Conservation (phyloP, 2,113 vertebrate genomes). For the Tiliqua scincoides region DNA sequence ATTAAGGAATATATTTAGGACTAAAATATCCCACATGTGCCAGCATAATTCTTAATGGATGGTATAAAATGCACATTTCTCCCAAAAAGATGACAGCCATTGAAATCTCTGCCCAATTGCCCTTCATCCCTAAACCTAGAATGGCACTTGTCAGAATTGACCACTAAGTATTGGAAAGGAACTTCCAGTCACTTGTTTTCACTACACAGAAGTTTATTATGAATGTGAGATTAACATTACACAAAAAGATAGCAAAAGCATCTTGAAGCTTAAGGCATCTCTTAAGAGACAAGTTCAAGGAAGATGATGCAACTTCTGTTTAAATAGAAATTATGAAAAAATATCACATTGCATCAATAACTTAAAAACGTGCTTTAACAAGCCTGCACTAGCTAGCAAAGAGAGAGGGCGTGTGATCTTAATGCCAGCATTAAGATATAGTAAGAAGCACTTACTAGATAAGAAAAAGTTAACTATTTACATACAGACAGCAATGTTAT, state of each 20-base stretch:
- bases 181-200: slow-evolving; percentile 59
- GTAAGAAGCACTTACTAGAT: slow-evolving; percentile 70
- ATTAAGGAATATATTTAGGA: not conserved
- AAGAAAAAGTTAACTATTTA: slow-evolving; percentile 72
- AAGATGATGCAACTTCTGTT: slow-evolving; percentile 85
- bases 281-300: slow-evolving; percentile 78
- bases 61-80: slow-evolving; percentile 4
- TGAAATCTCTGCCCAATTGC: not conserved
- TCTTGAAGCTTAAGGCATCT: slow-evolving; percentile 82
- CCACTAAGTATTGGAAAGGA: slow-evolving; percentile 37
- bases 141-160: fast-evolving
- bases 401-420: slow-evolving; percentile 81
- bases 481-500: slow-evolving; percentile 64
- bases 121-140: not conserved
- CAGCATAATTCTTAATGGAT: slow-evolving; percentile 44
- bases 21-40: slow-evolving; percentile 68
- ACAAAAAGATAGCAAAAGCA: slow-evolving; percentile 84
- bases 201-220: slow-evolving; percentile 91
- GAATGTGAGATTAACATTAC: slow-evolving; percentile 82
- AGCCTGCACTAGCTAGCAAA: slow-evolving; percentile 76
- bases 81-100: not conserved
- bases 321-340: slow-evolving; percentile 84
- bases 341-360: slow-evolving; percentile 90
- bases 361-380: slow-evolving; percentile 81
- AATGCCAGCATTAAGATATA: slow-evolving; percentile 95